A percentile compares a stretch with the other conserved stretches of the same genome.
These are phyloP conservation scores for Laticauda laticaudata DNA, from an alignment of 2,113 vertebrate genomes.

Conservation along the genomic window DNA sequence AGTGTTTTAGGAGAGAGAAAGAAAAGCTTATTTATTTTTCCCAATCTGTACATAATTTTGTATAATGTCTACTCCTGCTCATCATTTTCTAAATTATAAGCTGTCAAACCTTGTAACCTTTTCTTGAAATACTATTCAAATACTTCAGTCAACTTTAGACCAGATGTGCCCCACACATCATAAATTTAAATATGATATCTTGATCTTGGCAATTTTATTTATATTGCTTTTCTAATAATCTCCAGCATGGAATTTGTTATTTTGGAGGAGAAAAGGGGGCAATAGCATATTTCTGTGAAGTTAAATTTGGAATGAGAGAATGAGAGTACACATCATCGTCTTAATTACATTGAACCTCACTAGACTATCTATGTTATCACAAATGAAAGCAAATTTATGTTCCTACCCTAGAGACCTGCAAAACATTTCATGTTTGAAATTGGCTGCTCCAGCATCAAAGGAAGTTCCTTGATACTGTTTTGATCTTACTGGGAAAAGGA, in stretches of 20 bases:
- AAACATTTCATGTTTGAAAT: not conserved
- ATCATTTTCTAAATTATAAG: not conserved
- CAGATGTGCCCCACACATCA: not conserved
- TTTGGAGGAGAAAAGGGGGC: not conserved
- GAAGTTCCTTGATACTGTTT: not conserved
- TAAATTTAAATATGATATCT: not conserved
- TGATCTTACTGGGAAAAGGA: not conserved
- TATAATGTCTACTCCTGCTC: not conserved
- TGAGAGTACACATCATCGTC: not conserved
- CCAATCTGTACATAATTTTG: not conserved
- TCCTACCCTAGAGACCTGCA: not conserved
- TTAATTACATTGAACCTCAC: not conserved
- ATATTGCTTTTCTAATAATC: not conserved
- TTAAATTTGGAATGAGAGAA: not conserved
- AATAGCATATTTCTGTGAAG: not conserved
- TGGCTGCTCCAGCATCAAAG: not conserved
- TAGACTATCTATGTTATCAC: not conserved
- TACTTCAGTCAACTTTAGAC: not conserved
- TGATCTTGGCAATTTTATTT: not conserved
- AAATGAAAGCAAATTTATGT: not conserved
- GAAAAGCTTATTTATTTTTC: not conserved
- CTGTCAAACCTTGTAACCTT: not conserved
- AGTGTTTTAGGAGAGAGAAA: not conserved
- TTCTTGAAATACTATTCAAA: not conserved
- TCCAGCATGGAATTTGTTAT: not conserved